Evolutionary conservation across 2,888 invertebrate species (phyloP).

Genomic region (Eupithecia tripunctaria): DNA sequence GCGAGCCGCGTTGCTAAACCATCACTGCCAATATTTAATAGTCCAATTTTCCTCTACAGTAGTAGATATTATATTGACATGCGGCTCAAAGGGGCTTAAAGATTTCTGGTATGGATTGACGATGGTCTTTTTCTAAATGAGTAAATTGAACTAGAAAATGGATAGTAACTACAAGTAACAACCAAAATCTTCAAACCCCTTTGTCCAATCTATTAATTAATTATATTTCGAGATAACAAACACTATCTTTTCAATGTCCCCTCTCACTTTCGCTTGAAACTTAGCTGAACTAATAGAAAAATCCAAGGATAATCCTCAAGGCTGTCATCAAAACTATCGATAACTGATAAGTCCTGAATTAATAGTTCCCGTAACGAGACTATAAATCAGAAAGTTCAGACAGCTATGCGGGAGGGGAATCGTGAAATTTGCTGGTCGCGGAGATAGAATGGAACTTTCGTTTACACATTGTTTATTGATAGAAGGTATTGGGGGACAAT

Average conservation of each 20-base stretch:
- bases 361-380: slow-evolving; percentile 30
- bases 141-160: too few relatives aligned
- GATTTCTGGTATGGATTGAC: too few relatives aligned
- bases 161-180: too few relatives aligned
- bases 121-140: too few relatives aligned
- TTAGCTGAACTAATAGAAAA: slow-evolving; percentile 9
- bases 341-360: slow-evolving; percentile 40
- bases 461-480: not conserved
- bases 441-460: not conserved
- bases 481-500: too few relatives aligned
- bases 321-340: slow-evolving; percentile 38
- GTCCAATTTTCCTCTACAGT: too few relatives aligned
- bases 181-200: too few relatives aligned
- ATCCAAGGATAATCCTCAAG: slow-evolving; percentile 7
- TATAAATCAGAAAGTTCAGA: slow-evolving; percentile 39
- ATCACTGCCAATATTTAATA: too few relatives aligned
- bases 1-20: too few relatives aligned
- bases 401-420: slow-evolving; percentile 30
- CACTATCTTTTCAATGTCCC: not conserved
- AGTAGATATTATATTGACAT: too few relatives aligned
- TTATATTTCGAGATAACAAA: not conserved
- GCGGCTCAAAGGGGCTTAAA: not conserved
- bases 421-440: not conserved
- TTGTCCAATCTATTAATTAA: too few relatives aligned
- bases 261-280: slow-evolving; percentile 2